Percentiles rank a stretch among this genome's conserved stretches.
phyloP scores from a whole-genome alignment of 1,140 invertebrate genomes.

The Heliconius himera region DNA sequence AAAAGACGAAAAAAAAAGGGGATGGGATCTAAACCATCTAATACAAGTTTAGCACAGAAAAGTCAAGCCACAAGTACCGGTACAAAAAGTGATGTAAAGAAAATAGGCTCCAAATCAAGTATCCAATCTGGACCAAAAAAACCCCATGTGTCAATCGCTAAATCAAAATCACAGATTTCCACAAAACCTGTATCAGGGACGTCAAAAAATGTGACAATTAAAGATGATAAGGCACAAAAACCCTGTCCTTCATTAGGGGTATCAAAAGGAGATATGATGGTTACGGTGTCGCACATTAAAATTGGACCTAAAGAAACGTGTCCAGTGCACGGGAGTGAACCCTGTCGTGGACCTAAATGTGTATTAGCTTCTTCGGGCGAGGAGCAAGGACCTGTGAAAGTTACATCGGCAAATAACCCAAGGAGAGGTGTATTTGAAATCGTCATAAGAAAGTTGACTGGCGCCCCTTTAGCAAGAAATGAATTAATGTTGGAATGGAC shows the following conservation, averaged over 20 bases:
- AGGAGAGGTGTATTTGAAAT: constrained; percentile 74
- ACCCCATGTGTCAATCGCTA: constrained; percentile 13
- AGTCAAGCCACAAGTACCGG: constrained; percentile 41
- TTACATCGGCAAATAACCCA: constrained; percentile 62
- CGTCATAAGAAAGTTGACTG: constrained; percentile 65
- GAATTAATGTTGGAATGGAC: constrained; percentile 76
- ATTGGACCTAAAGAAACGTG: constrained; percentile 63
- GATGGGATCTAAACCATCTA: constrained; percentile 59
- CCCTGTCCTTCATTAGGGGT: constrained; percentile 49
- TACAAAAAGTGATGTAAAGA: constrained; percentile 32
- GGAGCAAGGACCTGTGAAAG: constrained; percentile 62
- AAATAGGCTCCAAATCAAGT: constrained; percentile 21
- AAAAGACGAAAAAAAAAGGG: constrained; percentile 52
- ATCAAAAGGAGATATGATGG: constrained; percentile 61
- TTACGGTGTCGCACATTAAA: constrained; percentile 67
- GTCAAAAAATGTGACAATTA: constrained; percentile 61
- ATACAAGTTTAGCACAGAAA: constrained; percentile 40
- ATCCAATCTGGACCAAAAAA: constrained; percentile 25
- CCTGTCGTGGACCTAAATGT: constrained; percentile 67
- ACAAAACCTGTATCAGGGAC: constrained; percentile 43
- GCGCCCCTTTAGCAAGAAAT: constrained; percentile 70
- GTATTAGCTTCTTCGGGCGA: constrained; percentile 52
- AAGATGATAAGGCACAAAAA: constrained; percentile 51
- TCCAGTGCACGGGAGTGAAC: constrained; percentile 59
- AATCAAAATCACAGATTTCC: constrained; percentile 18